Conservation (phyloP, 2,888 invertebrate species). For the Hesperia comma region DNA sequence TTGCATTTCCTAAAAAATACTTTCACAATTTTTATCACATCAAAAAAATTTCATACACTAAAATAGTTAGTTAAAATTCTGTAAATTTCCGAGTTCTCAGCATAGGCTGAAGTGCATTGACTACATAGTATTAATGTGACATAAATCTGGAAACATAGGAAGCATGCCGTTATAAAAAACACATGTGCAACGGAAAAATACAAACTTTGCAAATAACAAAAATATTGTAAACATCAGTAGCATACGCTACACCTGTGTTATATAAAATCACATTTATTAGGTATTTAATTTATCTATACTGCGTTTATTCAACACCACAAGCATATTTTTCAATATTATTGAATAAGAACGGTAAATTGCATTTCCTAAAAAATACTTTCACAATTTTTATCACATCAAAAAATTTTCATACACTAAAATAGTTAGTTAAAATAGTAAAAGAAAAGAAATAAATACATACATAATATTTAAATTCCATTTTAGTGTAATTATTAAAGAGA, state of each 20-base stretch:
- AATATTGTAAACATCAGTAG: neutral
- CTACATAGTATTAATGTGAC: conserved; percentile 55
- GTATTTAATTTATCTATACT: neutral
- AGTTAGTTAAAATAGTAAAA: neutral
- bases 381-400: neutral
- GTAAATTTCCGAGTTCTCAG: conserved; percentile 50
- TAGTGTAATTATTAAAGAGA: conserved; percentile 48
- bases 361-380: too few species aligned
- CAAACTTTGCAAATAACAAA: neutral
- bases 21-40: too few species aligned
- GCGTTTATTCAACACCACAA: conserved; percentile 10
- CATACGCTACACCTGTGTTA: too few species aligned
- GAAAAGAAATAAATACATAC: conserved; percentile 54
- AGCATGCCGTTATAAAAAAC: neutral
- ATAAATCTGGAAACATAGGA: conserved; percentile 59
- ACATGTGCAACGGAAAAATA: too few species aligned
- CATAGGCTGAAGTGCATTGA: conserved; percentile 46
- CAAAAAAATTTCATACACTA: too few species aligned
- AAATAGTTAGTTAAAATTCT: too few species aligned
- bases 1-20: too few species aligned
- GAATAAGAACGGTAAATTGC: neutral
- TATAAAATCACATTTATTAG: too few species aligned
- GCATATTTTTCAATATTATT: neutral
- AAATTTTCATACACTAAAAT: neutral
- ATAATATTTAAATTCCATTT: conserved; percentile 61